Conservation (phyloP, 2,113 vertebrate species). For the Sciurus niger region DNA sequence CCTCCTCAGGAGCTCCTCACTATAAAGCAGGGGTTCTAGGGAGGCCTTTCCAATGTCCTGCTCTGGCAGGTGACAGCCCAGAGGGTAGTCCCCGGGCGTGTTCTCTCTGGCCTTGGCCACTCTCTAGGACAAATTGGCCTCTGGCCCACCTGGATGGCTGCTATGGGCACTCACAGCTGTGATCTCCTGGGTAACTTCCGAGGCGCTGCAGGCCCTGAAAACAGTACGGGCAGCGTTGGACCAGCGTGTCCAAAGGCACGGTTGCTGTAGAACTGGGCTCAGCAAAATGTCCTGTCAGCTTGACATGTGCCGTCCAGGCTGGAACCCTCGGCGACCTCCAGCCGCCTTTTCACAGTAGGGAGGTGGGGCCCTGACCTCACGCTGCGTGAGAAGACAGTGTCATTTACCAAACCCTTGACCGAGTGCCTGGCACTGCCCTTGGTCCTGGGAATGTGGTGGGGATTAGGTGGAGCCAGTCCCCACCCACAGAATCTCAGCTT, state of each 20-base stretch:
- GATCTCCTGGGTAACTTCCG: not conserved
- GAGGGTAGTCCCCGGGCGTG: not conserved
- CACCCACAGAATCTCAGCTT: not conserved
- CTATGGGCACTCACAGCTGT: conserved; percentile 2
- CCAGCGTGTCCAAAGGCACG: not conserved
- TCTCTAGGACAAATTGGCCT: not conserved
- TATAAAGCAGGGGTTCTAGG: not conserved
- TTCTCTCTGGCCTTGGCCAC: not conserved
- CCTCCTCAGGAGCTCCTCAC: not conserved
- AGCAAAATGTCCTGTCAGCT: conserved; percentile 1
- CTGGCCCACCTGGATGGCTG: not conserved
- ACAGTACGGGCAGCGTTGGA: not conserved
- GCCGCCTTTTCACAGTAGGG: not conserved
- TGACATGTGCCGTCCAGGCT: not conserved
- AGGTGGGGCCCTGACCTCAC: not conserved
- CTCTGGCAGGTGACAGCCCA: not conserved
- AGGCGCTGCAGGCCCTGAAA: not conserved
- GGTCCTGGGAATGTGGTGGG: not conserved
- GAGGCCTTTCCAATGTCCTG: not conserved
- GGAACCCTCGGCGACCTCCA: not conserved
- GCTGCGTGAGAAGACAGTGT: not conserved
- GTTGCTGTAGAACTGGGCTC: conserved; percentile 8
- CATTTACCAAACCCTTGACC: not conserved
- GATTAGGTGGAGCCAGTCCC: not conserved
- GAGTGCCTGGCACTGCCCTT: not conserved